Evolutionary conservation across 2,113 vertebrate genomes (phyloP).

Genomic region (Canis aureus): DNA sequence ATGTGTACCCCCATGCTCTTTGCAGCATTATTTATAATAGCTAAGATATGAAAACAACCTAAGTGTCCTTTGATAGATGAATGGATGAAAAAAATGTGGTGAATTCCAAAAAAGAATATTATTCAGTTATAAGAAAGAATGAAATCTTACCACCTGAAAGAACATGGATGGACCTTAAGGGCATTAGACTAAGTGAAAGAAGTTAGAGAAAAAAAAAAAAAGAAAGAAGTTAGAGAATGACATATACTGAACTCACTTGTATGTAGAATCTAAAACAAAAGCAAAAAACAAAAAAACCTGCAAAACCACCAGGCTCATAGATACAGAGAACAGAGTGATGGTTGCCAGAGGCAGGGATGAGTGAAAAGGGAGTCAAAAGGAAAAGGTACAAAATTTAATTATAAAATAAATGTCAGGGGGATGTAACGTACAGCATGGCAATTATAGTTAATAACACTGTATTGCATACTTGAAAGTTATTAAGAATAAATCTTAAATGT

Average conservation of each 20-base stretch:
- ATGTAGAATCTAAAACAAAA: neutral
- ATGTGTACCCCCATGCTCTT: neutral
- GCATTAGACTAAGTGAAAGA: neutral
- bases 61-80: neutral
- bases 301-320: neutral
- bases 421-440: neutral
- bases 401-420: neutral
- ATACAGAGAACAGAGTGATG: neutral
- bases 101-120: neutral
- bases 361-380: neutral
- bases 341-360: neutral
- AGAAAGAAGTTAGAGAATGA: neutral
- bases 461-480: neutral
- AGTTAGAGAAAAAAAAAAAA: neutral
- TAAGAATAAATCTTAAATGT: neutral
- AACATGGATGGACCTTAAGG: neutral
- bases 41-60: neutral
- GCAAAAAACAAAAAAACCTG: neutral
- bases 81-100: neutral
- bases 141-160: neutral
- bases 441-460: neutral
- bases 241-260: neutral
- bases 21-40: neutral
- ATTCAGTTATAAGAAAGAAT: neutral
- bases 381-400: neutral